phyloP scores from a whole-genome alignment of 2,113 vertebrate species.

The Aix galericulata region DNA sequence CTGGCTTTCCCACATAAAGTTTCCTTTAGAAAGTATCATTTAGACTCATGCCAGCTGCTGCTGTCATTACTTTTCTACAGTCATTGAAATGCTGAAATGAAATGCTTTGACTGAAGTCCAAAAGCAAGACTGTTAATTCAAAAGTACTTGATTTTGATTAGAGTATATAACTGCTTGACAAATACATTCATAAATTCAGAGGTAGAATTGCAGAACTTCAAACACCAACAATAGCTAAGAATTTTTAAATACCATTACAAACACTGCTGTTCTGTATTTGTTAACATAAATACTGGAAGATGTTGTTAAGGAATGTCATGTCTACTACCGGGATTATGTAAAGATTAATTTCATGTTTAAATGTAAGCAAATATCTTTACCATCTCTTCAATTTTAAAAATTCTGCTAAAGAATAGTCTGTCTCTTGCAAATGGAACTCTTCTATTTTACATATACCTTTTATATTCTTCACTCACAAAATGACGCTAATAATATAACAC shows the following conservation, averaged over 20 bases:
- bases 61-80: neutral
- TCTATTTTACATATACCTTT: neutral
- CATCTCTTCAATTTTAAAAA: neutral
- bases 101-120: neutral
- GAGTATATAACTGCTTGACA: neutral
- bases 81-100: neutral
- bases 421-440: neutral
- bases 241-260: neutral
- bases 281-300: neutral
- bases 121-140: neutral
- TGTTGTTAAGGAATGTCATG: neutral
- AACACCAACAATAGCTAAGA: neutral
- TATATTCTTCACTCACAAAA: neutral
- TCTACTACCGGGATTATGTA: neutral
- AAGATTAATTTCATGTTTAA: neutral
- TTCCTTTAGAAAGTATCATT: constrained; percentile 1
- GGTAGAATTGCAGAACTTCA: neutral
- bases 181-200: neutral
- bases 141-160: neutral
- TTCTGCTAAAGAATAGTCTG: neutral
- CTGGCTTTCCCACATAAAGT: neutral
- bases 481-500: neutral
- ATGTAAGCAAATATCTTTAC: neutral
- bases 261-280: neutral
- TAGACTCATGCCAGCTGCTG: neutral